These are phyloP conservation scores for Syngnathus rostellatus DNA, from an alignment of 2,797 vertebrate species.

Conservation along the genomic window DNA sequence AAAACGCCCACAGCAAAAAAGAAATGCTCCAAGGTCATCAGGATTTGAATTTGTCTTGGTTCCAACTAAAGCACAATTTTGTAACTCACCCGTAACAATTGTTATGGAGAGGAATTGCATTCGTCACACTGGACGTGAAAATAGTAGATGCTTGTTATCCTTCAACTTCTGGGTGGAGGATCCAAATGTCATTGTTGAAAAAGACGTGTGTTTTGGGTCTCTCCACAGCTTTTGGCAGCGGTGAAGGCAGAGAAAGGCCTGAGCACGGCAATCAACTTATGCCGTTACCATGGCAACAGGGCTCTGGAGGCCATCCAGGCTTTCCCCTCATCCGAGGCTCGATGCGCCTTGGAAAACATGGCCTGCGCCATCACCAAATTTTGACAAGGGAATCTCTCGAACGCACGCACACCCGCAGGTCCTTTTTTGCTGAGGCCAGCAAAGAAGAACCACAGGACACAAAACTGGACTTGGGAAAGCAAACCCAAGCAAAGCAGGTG, in stretches of 20 bases:
- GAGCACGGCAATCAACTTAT: constrained; percentile 90
- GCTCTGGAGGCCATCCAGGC: constrained; percentile 87
- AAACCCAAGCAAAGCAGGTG: neutral
- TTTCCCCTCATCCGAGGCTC: constrained; percentile 92
- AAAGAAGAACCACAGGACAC: neutral
- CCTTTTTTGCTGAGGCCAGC: neutral
- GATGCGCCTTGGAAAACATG: constrained; percentile 94
- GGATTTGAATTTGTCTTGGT: neutral
- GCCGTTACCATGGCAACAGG: constrained; percentile 90
- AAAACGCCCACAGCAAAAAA: constrained; percentile 56
- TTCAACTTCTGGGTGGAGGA: constrained; percentile 7
- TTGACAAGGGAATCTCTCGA: constrained; percentile 52
- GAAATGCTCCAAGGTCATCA: constrained; percentile 35
- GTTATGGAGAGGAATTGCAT: neutral
- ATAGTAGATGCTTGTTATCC: neutral
- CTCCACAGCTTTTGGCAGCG: constrained; percentile 79
- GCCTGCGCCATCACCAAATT: constrained; percentile 85
- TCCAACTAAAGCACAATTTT: neutral
- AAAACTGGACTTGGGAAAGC: neutral
- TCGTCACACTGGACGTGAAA: neutral
- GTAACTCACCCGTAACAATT: no score
- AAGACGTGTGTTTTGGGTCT: constrained; percentile 38
- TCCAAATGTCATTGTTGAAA: constrained; percentile 37
- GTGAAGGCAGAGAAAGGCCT: constrained; percentile 91
- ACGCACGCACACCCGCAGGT: constrained; percentile 8